Percentiles rank a stretch among this genome's conserved stretches.
These are phyloP conservation scores for Protobothrops mucrosquamatus DNA, from an alignment of 2,113 vertebrate species.

Conservation along the genomic window DNA sequence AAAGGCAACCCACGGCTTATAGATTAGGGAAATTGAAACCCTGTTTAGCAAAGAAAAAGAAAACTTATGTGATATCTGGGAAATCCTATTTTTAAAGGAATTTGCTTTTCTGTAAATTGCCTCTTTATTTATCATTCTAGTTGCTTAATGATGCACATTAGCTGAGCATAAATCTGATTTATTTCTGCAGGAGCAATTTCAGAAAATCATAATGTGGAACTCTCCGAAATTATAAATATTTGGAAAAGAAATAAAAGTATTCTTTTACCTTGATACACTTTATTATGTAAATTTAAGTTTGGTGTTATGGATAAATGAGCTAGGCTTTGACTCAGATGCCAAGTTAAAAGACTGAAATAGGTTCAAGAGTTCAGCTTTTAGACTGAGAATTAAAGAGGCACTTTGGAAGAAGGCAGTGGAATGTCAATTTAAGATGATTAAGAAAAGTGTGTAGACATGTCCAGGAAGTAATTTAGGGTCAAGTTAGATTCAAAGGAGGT, in stretches of 20 bases:
- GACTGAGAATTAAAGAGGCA: not conserved
- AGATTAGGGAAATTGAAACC: not conserved
- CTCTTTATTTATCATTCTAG: not conserved
- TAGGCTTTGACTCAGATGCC: not conserved
- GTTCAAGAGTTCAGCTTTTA: not conserved
- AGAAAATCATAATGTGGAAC: not conserved
- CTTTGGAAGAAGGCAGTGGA: not conserved
- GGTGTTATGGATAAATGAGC: not conserved
- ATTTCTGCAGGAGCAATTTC: not conserved
- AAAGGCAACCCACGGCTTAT: not conserved
- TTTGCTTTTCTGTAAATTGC: not conserved
- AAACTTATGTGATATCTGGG: not conserved
- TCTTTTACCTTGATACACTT: not conserved
- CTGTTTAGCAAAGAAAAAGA: not conserved
- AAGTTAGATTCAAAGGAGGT: not conserved
- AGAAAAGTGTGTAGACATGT: not conserved
- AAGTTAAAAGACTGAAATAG: not conserved
- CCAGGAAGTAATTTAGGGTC: not conserved
- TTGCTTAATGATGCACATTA: not conserved
- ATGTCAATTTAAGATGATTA: not conserved
- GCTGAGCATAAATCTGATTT: slow-evolving; percentile 1
- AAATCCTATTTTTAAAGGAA: not conserved
- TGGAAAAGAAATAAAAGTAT: not conserved
- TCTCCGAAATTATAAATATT: not conserved
- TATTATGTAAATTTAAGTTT: not conserved